phyloP scores from a whole-genome alignment of 2,113 vertebrate species.

The Ophthalmolycus amberensis region DNA sequence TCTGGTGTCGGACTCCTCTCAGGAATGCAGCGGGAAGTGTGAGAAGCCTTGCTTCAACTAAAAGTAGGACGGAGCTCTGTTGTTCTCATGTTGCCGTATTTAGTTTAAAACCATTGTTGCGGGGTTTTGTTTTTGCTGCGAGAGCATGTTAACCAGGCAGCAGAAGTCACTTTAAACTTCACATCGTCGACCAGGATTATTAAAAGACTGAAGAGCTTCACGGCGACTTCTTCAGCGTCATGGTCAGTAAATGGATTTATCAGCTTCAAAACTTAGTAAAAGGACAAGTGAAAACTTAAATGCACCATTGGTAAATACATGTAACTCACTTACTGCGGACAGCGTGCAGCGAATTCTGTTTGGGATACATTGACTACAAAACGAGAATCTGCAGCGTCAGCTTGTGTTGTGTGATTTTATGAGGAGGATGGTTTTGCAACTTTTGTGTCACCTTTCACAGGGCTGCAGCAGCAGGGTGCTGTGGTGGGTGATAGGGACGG shows the following conservation, averaged over 20 bases:
- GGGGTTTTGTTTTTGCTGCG: background rate
- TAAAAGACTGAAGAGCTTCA: slow-evolving; percentile 38
- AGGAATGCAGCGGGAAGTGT: slow-evolving; percentile 60
- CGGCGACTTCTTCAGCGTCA: slow-evolving; percentile 55
- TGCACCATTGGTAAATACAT: background rate
- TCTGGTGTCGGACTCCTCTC: slow-evolving; percentile 48
- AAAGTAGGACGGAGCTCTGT: slow-evolving; percentile 35
- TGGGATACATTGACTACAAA: background rate
- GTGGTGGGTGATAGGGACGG: slow-evolving; percentile 71
- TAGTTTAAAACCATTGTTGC: slow-evolving; percentile 13
- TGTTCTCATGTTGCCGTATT: slow-evolving; percentile 30
- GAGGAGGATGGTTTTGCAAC: background rate
- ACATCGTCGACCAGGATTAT: slow-evolving; percentile 56
- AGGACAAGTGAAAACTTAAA: background rate
- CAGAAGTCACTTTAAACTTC: slow-evolving; percentile 31
- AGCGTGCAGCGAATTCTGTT: too few species aligned
- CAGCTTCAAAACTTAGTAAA: background rate
- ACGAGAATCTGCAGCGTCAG: background rate
- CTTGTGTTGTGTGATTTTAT: slow-evolving; percentile 10
- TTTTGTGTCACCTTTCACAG: slow-evolving; percentile 70
- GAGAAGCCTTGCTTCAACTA: slow-evolving; percentile 29
- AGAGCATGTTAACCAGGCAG: slow-evolving; percentile 38
- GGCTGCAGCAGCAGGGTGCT: slow-evolving; percentile 78
- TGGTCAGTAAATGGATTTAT: slow-evolving; percentile 80
- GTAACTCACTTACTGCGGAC: background rate